Conservation (phyloP, 2,888 invertebrate species). For the Mesorhabditis spiculigera region DNA sequence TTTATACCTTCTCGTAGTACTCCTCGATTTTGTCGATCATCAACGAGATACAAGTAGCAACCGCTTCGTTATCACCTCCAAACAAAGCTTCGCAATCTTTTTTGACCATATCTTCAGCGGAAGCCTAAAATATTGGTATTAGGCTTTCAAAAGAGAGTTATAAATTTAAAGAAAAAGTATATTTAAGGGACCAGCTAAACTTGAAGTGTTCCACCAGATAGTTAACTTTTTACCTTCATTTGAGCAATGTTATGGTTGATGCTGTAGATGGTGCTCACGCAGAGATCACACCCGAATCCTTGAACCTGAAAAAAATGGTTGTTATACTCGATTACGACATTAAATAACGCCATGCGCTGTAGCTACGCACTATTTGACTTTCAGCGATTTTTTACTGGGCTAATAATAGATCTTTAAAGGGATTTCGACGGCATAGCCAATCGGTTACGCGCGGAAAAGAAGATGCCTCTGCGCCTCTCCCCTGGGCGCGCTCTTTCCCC, state of each 20-base stretch:
- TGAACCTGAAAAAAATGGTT: not conserved
- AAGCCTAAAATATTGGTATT: not conserved
- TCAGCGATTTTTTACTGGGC: no score
- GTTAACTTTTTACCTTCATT: not conserved
- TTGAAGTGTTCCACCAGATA: not conserved
- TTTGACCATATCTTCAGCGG: not conserved
- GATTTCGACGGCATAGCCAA: no score
- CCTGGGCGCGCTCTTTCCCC: no score
- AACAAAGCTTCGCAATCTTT: not conserved
- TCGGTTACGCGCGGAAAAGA: no score
- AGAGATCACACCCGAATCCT: constrained; percentile 2
- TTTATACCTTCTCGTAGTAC: not conserved
- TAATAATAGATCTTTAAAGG: no score
- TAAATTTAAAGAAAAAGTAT: no score
- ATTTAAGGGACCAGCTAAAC: no score
- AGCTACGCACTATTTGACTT: no score
- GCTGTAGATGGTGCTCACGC: not conserved
- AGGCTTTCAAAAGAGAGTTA: not conserved
- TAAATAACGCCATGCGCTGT: no score
- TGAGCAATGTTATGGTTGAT: constrained; percentile 1
- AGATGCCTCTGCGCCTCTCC: no score
- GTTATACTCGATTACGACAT: not conserved
- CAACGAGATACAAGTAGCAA: not conserved
- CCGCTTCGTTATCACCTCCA: constrained; percentile 1
- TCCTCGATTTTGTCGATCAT: constrained; percentile 6